Evolutionary conservation across 37 sponge, comb jelly and placozoan genomes (phyloP), one percentile per base, ranked within the genome.

Genomic region (Aplysina aerophoba): DNA sequence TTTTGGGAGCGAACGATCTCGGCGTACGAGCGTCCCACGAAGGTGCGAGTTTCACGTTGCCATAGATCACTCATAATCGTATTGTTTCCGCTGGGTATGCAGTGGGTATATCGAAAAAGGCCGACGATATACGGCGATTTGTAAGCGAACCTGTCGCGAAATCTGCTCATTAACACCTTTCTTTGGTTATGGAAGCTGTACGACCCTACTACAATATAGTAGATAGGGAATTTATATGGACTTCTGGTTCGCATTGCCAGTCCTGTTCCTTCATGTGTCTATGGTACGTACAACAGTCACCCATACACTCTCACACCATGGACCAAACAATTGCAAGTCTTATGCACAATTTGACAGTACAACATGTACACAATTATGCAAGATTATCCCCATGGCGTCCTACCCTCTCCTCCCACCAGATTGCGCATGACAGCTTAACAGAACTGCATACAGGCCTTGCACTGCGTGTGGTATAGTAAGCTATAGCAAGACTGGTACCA

Each of bases 171-270:
- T 44, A 62, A 62, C 64, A 62, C 64, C 64, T 62, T 62, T 62
- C 11, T 11, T 62, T 62, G 64, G 64, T 13, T 13, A 62, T 4
- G 64, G 64, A 62, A 62, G 64, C 64, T 62, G 12, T 62, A 62
- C 64, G 12, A 62, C 4, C 64, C 64, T 62, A 28, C 27, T 62
- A 62, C 64, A 62, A 62, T 62, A 62, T 62, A 13, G 64, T 4
- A 62, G 64, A 62, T 62, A 62, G 64, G 64, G 64, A 62, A 62
- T 62, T 62, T 62, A 62, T 62, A 62, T 11, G 64, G 12, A 62
- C 28, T 13, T 62, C 28, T 13, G 64, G 64, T 62, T 11, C 28
- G 12, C 12, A 4, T 62, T 62, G 64, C 28, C 64, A 62, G 64
- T 62, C 64, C 64, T 13, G 64, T 62, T 62, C 64, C 28, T 11